phyloP scores from a whole-genome alignment of 2,888 invertebrate species.

The Netelia inedita region DNA sequence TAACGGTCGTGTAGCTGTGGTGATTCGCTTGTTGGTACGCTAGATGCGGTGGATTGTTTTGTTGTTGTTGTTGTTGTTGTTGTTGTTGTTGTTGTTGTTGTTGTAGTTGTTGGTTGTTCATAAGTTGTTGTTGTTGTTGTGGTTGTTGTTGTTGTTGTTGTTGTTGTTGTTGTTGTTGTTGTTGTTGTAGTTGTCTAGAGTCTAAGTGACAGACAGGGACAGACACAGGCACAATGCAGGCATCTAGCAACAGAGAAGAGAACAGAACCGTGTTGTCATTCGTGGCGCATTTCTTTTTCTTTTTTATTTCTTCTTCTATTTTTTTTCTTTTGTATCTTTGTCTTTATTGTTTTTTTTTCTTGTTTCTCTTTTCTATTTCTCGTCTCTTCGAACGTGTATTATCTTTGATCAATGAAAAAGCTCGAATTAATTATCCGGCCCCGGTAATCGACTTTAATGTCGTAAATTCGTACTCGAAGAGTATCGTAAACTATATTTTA shows the following conservation, averaged over 20 bases:
- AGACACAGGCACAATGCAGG: slow-evolving; percentile 89
- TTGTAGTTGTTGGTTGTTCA: slow-evolving; percentile 80
- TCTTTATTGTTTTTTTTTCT: slow-evolving; percentile 1
- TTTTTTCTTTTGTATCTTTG: slow-evolving; percentile 26
- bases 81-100: slow-evolving; percentile 81
- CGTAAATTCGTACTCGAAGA: no score
- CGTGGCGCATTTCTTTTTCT: slow-evolving; percentile 81
- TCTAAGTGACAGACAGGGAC: slow-evolving; percentile 86
- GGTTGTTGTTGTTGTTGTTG: slow-evolving; percentile 74
- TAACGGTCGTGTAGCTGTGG: slow-evolving; percentile 85
- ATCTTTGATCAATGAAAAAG: neutral
- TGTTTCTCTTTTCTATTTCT: slow-evolving; percentile 65
- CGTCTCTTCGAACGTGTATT: slow-evolving; percentile 25
- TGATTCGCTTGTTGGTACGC: slow-evolving; percentile 86
- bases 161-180: slow-evolving; percentile 75
- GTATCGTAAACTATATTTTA: neutral
- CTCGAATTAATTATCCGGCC: neutral
- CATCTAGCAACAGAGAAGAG: slow-evolving; percentile 97
- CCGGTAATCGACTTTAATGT: neutral
- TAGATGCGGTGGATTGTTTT: slow-evolving; percentile 85
- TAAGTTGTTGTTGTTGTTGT: slow-evolving; percentile 79
- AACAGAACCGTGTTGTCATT: slow-evolving; percentile 85
- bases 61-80: slow-evolving; percentile 84
- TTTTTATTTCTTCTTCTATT: slow-evolving; percentile 50
- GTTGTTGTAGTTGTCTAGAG: slow-evolving; percentile 84